Evolutionary conservation across 2,888 invertebrate genomes (phyloP).

Genomic region (Furcula furcula): DNA sequence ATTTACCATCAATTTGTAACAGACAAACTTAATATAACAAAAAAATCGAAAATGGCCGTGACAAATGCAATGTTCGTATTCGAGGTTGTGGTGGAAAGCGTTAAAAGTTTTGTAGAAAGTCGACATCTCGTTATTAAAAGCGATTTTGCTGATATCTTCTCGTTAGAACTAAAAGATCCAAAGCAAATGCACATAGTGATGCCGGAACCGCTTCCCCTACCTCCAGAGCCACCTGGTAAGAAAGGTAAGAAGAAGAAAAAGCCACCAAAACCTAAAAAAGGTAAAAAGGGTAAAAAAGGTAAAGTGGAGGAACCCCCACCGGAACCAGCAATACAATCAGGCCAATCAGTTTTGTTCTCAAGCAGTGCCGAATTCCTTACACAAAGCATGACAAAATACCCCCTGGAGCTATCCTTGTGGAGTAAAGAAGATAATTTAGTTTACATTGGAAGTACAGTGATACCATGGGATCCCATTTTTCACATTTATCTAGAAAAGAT

Average conservation of each 20-base stretch:
- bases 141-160: constrained; percentile 71
- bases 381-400: constrained; percentile 61
- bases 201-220: constrained; percentile 67
- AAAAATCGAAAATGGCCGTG: constrained; percentile 50
- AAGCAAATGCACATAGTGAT: constrained; percentile 71
- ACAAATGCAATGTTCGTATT: constrained; percentile 69
- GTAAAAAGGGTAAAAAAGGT: constrained; percentile 53
- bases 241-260: constrained; percentile 48
- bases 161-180: constrained; percentile 69
- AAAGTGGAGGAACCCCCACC: constrained; percentile 50
- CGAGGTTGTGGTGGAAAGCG: constrained; percentile 66
- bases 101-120: constrained; percentile 56
- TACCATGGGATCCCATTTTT: constrained; percentile 67
- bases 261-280: constrained; percentile 45
- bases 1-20: constrained; percentile 1
- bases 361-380: constrained; percentile 64
- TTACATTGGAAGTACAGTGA: constrained; percentile 53
- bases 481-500: constrained; percentile 51
- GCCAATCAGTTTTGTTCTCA: constrained; percentile 68
- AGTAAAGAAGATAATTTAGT: constrained; percentile 63
- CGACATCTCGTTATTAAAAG: constrained; percentile 57
- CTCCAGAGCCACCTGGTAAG: constrained; percentile 61
- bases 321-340: constrained; percentile 66
- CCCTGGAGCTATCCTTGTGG: constrained; percentile 66
- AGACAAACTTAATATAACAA: constrained; percentile 3